Percentiles rank a stretch among this genome's conserved stretches.
Conservation (phyloP, 2,113 vertebrate genomes). For the Istiophorus platypterus region DNA sequence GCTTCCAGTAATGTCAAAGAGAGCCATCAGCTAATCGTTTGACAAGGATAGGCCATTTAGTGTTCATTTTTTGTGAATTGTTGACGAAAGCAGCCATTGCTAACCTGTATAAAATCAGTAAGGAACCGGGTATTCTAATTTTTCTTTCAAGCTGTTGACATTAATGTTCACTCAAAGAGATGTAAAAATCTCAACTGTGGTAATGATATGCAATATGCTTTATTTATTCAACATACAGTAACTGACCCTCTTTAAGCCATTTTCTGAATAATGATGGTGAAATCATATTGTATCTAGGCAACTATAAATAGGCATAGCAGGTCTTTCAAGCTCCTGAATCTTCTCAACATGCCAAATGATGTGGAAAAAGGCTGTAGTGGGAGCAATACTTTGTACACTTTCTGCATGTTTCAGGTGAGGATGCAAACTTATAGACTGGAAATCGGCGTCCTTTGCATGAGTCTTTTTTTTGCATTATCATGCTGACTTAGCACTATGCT, state of each 20-base stretch:
- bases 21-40: constrained; percentile 2
- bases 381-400: not conserved
- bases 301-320: not conserved
- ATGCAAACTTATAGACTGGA: not conserved
- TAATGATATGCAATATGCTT: not conserved
- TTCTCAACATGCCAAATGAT: too few relatives aligned
- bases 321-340: not conserved
- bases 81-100: not conserved
- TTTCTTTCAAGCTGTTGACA: not conserved
- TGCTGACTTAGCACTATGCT: not conserved
- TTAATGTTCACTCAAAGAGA: not conserved
- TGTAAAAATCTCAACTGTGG: not conserved
- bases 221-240: not conserved
- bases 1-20: constrained; percentile 8
- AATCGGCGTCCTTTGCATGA: not conserved
- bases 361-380: not conserved
- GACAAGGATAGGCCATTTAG: not conserved
- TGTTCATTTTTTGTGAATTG: not conserved
- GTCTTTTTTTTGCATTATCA: not conserved
- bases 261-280: not conserved
- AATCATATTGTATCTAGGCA: not conserved
- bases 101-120: not conserved
- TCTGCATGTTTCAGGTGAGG: too few relatives aligned
- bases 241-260: not conserved
- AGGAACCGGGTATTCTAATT: not conserved